Conservation (phyloP, 1,140 invertebrate genomes). For the Drosophila kanapiae region DNA sequence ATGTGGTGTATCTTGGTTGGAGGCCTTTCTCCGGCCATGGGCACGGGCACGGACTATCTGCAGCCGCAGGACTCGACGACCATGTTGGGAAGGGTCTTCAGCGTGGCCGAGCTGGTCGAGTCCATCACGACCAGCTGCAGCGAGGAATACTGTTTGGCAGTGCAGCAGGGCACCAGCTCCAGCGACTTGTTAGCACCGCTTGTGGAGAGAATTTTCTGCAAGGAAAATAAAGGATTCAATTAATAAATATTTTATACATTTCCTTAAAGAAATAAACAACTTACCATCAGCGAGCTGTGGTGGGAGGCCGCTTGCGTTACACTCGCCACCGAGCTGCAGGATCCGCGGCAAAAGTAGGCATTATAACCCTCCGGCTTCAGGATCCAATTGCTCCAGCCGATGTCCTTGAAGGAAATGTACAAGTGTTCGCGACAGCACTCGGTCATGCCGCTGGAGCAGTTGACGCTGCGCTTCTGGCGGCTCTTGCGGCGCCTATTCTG, state of each 20-base stretch:
- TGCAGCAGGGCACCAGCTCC: slow-evolving; percentile 91
- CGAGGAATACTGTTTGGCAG: slow-evolving; percentile 91
- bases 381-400: slow-evolving; percentile 96
- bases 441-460: slow-evolving; percentile 89
- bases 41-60: slow-evolving; percentile 87
- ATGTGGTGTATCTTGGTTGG: slow-evolving; percentile 20
- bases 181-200: slow-evolving; percentile 84
- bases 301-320: slow-evolving; percentile 88
- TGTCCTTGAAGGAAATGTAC: slow-evolving; percentile 92
- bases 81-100: slow-evolving; percentile 93
- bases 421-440: slow-evolving; percentile 94
- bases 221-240: slow-evolving; percentile 59
- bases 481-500: slow-evolving; percentile 86
- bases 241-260: neutral
- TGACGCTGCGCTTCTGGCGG: slow-evolving; percentile 88
- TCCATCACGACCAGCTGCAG: slow-evolving; percentile 91
- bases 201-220: slow-evolving; percentile 88
- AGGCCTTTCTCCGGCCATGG: neutral
- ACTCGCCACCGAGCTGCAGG: slow-evolving; percentile 89
- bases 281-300: slow-evolving; percentile 90
- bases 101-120: slow-evolving; percentile 90
- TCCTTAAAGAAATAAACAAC: slow-evolving; percentile 38
- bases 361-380: slow-evolving; percentile 92
- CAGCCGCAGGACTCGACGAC: slow-evolving; percentile 93
- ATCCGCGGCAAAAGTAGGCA: slow-evolving; percentile 94